These are phyloP conservation scores for pig (Sus scrofa) DNA, from an alignment of 2,113 vertebrate species.

Conservation along the genomic window T2T-Sscrofa CM000820.6:120510501-120511000, in stretches of 20 bases:
- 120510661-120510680: not conserved
- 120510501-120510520: not conserved
- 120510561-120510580: not conserved
- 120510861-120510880: not conserved
- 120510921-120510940: too few species aligned
- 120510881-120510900: not conserved
- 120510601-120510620: not conserved
- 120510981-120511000: too few species aligned
- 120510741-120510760: not conserved
- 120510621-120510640: not conserved
- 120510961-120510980: too few species aligned
- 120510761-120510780: not conserved
- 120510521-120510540: not conserved
- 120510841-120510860: not conserved
- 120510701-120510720: not conserved
- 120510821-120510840: not conserved
- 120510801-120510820: not conserved
- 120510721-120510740: not conserved
- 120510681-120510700: not conserved
- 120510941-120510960: too few species aligned
- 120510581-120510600: not conserved
- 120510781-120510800: not conserved
- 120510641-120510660: not conserved
- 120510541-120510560: not conserved
- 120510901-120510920: too few species aligned